Evolutionary conservation across 2,888 invertebrate species (phyloP), one percentile per base, ranked within the genome.

Genomic region (Rhamnusium bicolor): DNA sequence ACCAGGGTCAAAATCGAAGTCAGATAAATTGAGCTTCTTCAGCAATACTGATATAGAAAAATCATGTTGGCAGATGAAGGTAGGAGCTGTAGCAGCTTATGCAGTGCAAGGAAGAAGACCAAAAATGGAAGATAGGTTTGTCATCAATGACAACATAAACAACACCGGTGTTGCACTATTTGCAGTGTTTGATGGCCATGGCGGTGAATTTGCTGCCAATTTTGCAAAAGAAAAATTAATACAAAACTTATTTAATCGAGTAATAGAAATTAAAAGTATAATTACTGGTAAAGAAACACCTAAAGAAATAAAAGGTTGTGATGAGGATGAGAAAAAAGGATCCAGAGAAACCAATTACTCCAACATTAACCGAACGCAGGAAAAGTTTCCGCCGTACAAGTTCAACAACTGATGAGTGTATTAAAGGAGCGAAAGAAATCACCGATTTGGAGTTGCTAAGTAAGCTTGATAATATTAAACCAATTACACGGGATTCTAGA

Each of bases 171-270:
- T 97, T 67, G 94, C 96, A 18, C 89, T 98, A 72, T 97, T 96
- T 89, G 97, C 97, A 54, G 94, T 98, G 79, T 98, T 97, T 87
- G 98, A 98, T 89, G 98, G 98, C 0, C 98, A 98, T 87, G 98
- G 98, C 63, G 98, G 98, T 49, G 96, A 97, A 89, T 96, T 96
- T 90, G 97, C 97, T 65, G 97, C 97, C 18, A 95, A 97, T 86
- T 98, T 95, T 89, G 96, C 96, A 65, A 94, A 95, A 86, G 96
- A 97, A 82, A 94, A 96, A 81, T 90, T 98, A 16, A 93, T 97
- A 77, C 93, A 94, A 85, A 95, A 93, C 85, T 90, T 96, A 63
- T 93, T 92, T 82, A 93, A 93, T 84, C 95, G 94, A 89, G 92
- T 96, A 56, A 90, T 93, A 27, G 94, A 94, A 85, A 89, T 95